A percentile compares a stretch with the other conserved stretches of the same genome.
Conservation (phyloP, 2,797 vertebrate species). For the Delichon dasypus region DNA sequence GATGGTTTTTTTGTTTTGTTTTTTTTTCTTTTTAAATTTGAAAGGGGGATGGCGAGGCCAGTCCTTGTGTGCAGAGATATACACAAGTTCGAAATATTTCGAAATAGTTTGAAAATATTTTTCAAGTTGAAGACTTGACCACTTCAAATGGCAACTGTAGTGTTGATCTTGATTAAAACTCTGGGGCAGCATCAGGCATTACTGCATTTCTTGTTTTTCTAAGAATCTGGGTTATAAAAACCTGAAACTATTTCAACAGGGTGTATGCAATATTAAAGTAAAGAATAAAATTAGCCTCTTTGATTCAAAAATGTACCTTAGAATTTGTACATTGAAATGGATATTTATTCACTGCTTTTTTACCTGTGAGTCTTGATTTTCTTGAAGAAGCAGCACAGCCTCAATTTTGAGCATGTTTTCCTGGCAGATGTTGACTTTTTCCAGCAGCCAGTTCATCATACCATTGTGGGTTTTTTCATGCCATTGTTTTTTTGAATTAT, state of each 20-base stretch:
- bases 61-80: neutral
- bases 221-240: neutral
- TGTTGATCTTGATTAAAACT: neutral
- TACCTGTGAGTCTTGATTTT: neutral
- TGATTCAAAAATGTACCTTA: neutral
- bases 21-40: neutral
- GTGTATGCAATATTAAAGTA: neutral
- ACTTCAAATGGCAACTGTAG: neutral
- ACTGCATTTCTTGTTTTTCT: neutral
- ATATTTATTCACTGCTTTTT: neutral
- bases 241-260: neutral
- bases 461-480: neutral
- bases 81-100: neutral
- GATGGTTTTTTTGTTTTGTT: neutral
- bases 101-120: neutral
- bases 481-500: neutral
- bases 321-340: neutral
- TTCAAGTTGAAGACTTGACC: neutral
- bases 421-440: neutral
- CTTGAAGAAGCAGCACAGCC: neutral
- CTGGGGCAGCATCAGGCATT: neutral
- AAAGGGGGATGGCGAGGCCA: neutral
- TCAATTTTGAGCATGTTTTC: neutral
- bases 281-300: neutral
- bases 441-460: neutral